Percentiles rank a stretch among this genome's conserved stretches.
These are phyloP conservation scores for Sitta carolinensis DNA, from an alignment of 2,797 vertebrate genomes.

Conservation along the genomic window DNA sequence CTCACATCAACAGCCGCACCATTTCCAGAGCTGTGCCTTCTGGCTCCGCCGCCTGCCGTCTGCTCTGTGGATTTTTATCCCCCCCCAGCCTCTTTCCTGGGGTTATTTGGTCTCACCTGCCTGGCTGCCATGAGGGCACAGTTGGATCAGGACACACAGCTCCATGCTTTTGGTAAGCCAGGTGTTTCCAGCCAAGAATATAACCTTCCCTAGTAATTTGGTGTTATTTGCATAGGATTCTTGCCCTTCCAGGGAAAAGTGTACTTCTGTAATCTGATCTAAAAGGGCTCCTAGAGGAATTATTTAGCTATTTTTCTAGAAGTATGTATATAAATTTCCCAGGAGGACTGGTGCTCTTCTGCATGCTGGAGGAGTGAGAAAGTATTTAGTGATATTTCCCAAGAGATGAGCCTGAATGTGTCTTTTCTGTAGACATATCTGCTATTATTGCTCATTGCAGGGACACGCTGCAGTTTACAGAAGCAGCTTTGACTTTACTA, in stretches of 20 bases:
- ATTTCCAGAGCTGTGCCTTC: neutral
- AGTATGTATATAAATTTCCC: slow-evolving; percentile 40
- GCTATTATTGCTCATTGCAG: neutral
- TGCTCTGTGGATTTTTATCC: neutral
- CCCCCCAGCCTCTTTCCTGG: neutral
- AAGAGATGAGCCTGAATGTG: slow-evolving; percentile 12
- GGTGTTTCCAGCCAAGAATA: neutral
- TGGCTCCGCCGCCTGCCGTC: neutral
- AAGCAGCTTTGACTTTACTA: neutral
- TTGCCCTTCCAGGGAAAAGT: slow-evolving; percentile 20
- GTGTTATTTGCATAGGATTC: slow-evolving; percentile 21
- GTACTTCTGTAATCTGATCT: slow-evolving; percentile 37
- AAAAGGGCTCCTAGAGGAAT: slow-evolving; percentile 34
- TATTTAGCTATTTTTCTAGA: slow-evolving; percentile 47
- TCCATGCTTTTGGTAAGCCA: neutral
- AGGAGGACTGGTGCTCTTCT: neutral
- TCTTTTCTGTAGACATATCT: slow-evolving; percentile 1
- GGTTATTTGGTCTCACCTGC: neutral
- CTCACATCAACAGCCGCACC: neutral
- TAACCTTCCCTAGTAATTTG: slow-evolving; percentile 22
- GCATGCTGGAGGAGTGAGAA: slow-evolving; percentile 11
- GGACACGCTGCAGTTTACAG: neutral
- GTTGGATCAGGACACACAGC: neutral
- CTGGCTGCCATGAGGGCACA: neutral
- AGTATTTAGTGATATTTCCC: slow-evolving; percentile 55